Base-by-base conservation (phyloP, 2,888 invertebrate species). In the Metopia argyrocephala region DNA sequence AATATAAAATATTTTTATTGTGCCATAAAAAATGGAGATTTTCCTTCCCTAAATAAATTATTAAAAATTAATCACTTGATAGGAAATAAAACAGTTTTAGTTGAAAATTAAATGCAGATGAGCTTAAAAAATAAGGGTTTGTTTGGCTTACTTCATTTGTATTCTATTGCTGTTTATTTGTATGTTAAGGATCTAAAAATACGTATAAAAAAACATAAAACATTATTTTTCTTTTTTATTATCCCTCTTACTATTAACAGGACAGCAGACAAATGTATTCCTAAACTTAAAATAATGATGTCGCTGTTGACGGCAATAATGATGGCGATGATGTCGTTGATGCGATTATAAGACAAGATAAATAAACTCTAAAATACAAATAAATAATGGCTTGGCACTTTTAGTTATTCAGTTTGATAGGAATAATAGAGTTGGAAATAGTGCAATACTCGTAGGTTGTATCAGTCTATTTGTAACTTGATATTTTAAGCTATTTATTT, bases 21-120 rank as follows among this genome's bases (percentile, higher is more conserved):
- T n/a, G n/a, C n/a, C n/a, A n/a, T n/a, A n/a, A n/a, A n/a, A n/a
- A n/a, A n/a, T n/a, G n/a, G n/a, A n/a, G n/a, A n/a, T n/a, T n/a
- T n/a, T n/a, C n/a, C n/a, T n/a, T n/a, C n/a, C n/a, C 46, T 25
- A 27, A 50, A 27, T n/a, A 64, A 70, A 23, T 25, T 48, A 61
- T 70, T 50, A 70, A 70, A 70, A 52, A 70, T 38, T 61, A 70
- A 70, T 70, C 70, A 52, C 50, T 52, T 61, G 31, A 15, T 50
- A 50, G 50, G 31, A 57, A 57, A 70, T 50, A 61, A 46, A 52
- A 21, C 50, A 50, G 15, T 21, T 57, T 12, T 18, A 4, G 28
- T 28, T 28, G 50, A 38, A 12, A 9, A 12, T 2, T 38, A 57
- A 65, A 65, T 65, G 28, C n/a, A 48, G 46, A 62, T 62, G 18